Conservation (phyloP, 2,797 vertebrate genomes). For the Antennarius maculatus region DNA sequence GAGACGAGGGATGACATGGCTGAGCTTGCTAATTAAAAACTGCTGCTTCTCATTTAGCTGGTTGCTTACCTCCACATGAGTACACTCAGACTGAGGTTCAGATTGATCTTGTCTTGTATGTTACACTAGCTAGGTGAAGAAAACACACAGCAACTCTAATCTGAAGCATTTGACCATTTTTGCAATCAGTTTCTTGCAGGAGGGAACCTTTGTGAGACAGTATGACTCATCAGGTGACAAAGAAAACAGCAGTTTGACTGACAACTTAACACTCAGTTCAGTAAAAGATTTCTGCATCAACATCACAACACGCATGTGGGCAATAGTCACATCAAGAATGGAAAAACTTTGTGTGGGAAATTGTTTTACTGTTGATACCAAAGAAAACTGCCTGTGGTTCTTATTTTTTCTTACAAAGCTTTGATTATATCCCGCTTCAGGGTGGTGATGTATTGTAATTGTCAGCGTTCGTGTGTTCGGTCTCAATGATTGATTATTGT, state of each 20-base stretch:
- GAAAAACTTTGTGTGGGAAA: too few relatives aligned
- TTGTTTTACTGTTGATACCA: too few relatives aligned
- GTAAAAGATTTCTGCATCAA: too few relatives aligned
- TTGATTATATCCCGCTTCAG: too few relatives aligned
- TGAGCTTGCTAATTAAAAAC: constrained; percentile 45
- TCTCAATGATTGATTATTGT: too few relatives aligned
- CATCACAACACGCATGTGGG: too few relatives aligned
- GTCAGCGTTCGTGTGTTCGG: too few relatives aligned
- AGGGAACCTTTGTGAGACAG: constrained; percentile 9
- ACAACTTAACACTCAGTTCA: not conserved
- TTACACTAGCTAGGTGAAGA: constrained; percentile 6
- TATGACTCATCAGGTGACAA: constrained; percentile 47
- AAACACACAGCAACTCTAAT: constrained; percentile 7
- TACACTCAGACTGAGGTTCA: constrained; percentile 6
- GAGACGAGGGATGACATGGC: constrained; percentile 42
- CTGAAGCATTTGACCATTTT: not conserved
- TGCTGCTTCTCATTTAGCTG: constrained; percentile 47
- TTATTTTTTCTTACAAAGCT: too few relatives aligned
- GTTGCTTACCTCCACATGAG: constrained; percentile 5
- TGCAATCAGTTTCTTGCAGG: constrained; percentile 22
- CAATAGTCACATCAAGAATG: too few relatives aligned
- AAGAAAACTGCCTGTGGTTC: too few relatives aligned
- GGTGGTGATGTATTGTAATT: too few relatives aligned
- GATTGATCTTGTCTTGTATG: not conserved
- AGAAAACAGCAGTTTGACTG: constrained; percentile 24